Evolutionary conservation across 1,140 invertebrate genomes (phyloP), one percentile per base, ranked within the genome.

Genomic region (Anadara kagoshimensis): DNA sequence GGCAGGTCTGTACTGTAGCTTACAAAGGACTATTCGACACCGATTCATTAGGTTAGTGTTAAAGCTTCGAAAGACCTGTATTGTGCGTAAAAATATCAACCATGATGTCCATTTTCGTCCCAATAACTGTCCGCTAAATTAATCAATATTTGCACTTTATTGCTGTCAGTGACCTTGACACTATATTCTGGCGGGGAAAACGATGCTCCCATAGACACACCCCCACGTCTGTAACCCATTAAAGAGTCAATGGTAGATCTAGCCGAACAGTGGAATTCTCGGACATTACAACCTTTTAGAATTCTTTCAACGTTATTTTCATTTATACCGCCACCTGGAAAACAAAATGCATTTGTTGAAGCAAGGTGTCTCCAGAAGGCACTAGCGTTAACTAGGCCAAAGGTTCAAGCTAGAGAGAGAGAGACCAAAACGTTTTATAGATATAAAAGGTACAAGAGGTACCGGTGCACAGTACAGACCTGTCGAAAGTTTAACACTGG

Each of bases 221-320:
- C 76, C 24, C 66, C 29, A 62, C 86, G 88, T 58, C 67, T 69
- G 58, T 71, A 84, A 8, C 58, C 66, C 87, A 88, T 89, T 18
- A 66, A 66, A 16, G 87, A 89, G 20, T 74, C 43, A 41, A 85
- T 85, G 47, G 82, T 56, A 66, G 84, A 89, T 71, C 91, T 91
- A 5, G 93, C 94, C 0, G 94, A 95, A 8, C 92, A 92, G 84
- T 96, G 95, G 83, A 94, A 93, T 85, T 96, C 94, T 26, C 82
- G 89, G 0, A 92, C 93, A 20, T 91, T 91, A 10, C 92, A 92
- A 45, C 86, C 81, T 5, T 89, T 84, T 18, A 95, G 88, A 58
- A 97, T 93, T 62, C 90, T 89, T 43, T 88, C 86, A 14, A 95
- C 89, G 90, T 97, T 98, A 8, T 92, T 88, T n/a, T 90, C 89